Conservation (phyloP, 2,113 vertebrate species). For the Saccopteryx bilineata region DNA sequence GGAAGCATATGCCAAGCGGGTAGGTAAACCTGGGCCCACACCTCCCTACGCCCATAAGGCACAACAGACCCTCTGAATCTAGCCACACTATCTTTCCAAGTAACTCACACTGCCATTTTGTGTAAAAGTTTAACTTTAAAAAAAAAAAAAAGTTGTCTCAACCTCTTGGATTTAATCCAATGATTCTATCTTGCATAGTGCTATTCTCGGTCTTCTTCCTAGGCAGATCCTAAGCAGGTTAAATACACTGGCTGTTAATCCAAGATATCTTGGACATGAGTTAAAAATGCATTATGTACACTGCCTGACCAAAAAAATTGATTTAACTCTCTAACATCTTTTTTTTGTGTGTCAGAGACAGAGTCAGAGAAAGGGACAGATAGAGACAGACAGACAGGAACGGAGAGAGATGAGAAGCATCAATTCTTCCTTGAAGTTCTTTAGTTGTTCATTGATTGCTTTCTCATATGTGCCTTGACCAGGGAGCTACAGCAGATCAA, state of each 20-base stretch:
- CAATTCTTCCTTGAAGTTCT: too few relatives aligned
- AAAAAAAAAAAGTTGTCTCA: not conserved
- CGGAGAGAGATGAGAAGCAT: too few relatives aligned
- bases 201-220: slow-evolving; percentile 36
- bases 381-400: too few relatives aligned
- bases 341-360: too few relatives aligned
- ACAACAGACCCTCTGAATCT: not conserved
- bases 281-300: slow-evolving; percentile 14
- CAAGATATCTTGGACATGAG: slow-evolving; percentile 12
- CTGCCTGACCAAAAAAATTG: not conserved
- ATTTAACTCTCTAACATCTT: slow-evolving; percentile 25
- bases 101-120: slow-evolving; percentile 36
- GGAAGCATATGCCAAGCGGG: not conserved
- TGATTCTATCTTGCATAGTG: not conserved
- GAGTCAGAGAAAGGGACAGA: too few relatives aligned
- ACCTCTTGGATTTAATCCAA: slow-evolving; percentile 16
- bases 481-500: too few relatives aligned
- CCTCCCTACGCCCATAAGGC: not conserved
- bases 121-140: not conserved
- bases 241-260: slow-evolving; percentile 34
- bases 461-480: too few relatives aligned
- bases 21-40: not conserved
- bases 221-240: slow-evolving; percentile 32
- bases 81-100: not conserved
- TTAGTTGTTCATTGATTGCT: too few relatives aligned